Base-by-base conservation (phyloP, 2,888 invertebrate species). In the Coelinius sp. region DNA sequence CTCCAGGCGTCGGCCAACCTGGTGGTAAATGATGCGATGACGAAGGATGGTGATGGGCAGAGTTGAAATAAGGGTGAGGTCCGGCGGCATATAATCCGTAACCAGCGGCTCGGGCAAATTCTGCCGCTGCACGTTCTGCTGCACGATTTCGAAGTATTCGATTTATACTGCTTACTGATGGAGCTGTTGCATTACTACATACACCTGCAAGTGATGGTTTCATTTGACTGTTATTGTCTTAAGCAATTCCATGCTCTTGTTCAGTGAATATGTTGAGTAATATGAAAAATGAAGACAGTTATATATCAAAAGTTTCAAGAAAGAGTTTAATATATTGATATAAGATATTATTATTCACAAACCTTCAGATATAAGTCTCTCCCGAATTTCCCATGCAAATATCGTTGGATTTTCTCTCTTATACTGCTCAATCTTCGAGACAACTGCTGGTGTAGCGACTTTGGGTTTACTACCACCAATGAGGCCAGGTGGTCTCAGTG, bases 341-440 rank as follows among this genome's bases (percentile, higher is more conserved):
- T 8, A 27, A 41, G 3, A 49, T 20, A 20, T 20, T 10, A n/a
- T n/a, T 24, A 27, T 59, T 73, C 59, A 83, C 89, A 92, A 91
- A 97, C 97, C 97, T 94, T 98, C 98, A 77, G 96, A 95, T 84
- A 98, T 96, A 76, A 98, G 93, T 88, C 97, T 92, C 89, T 99
- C 98, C 71, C 98, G 91, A 80, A 98, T 98, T 91, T 99, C 98
- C 98, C 98, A 99, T 59, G 98, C 98, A 88, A 98, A 99, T 85
- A 98, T 98, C 74, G 98, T 98, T 2, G 98, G 98, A 89, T 98
- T 98, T 88, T 98, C 98, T 81, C 97, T 90, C 90, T 98, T 98
- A 92, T 98, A 98, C 88, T 97, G 96, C 89, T 98, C 98, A 85
- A 98, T 98, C 91, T 98, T 98, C 77, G 97, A 95, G 74, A 98